A percentile compares a stretch with the other conserved stretches of the same genome.
Evolutionary conservation across 2,888 invertebrate species (phyloP).

Genomic region (Ceriagrion tenellum): DNA sequence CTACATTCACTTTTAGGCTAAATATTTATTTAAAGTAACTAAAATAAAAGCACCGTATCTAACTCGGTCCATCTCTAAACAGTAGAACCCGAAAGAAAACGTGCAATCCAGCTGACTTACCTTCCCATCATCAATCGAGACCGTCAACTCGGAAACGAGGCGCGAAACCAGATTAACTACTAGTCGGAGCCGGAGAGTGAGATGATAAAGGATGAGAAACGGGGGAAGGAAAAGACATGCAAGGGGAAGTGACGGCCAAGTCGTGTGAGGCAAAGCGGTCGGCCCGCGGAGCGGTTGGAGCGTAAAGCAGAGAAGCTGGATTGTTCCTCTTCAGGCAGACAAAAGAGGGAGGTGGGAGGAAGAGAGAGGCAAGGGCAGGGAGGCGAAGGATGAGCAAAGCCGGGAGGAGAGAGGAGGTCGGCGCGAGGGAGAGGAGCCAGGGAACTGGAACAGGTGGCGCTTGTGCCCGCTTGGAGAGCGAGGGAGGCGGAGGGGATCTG

Average conservation of each 20-base stretch:
- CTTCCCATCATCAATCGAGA: not conserved
- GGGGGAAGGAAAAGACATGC: not conserved
- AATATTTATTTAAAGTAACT: no score
- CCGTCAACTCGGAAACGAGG: not conserved
- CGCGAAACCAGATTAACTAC: slow-evolving; percentile 1
- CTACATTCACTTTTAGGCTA: no score
- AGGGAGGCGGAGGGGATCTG: not conserved
- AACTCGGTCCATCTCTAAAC: no score
- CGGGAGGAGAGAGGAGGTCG: not conserved
- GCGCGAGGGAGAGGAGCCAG: slow-evolving; percentile 3
- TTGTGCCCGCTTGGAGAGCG: slow-evolving; percentile 11
- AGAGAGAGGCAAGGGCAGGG: not conserved
- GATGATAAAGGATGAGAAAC: not conserved
- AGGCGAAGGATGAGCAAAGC: no score
- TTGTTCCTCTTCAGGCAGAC: not conserved
- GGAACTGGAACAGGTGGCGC: slow-evolving; percentile 65
- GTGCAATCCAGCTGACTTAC: not conserved
- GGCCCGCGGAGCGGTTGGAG: not conserved
- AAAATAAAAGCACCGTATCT: no score
- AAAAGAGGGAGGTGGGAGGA: not conserved
- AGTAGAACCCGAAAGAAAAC: not conserved
- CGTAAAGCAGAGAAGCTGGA: not conserved
- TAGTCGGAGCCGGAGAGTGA: not conserved
- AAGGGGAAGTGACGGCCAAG: not conserved
- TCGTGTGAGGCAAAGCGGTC: not conserved